Evolutionary conservation across 1,140 invertebrate species (phyloP), one percentile per base, ranked within the genome.

Genomic region (Penaeus japonicus): DNA sequence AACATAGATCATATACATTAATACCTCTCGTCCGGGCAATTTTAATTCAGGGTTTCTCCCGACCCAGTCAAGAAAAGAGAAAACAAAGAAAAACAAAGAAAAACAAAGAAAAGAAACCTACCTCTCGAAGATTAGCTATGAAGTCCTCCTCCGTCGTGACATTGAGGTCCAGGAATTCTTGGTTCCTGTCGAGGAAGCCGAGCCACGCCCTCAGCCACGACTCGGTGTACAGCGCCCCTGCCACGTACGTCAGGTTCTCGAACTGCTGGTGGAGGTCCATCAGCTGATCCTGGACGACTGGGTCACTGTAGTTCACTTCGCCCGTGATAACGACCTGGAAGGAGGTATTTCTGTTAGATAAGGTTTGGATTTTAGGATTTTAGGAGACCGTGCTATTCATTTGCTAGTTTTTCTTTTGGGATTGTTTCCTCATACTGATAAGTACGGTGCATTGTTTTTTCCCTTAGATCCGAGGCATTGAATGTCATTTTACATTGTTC

Each of bases 201-300:
- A 97, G 92, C 91, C 97, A 99, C 54, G 95, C 95, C 84, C 97
- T 93, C 2, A 99, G 92, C 98, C 98, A 99, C 0, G 97, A 98
- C 92, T 98, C 97, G 0, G 97, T 97, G 91, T 97, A 97, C 22
- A 90, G 65, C 94, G 3, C 95, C 95, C 92, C 93, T 27, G 93
- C 93, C 47, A 98, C 96, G 92, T 96, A 98, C 0, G 95, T 94
- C 0, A 96, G 96, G 77, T 95, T 95, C 92, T 98, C 97, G 89
- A 99, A 94, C 27, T 94, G 94, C 81, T 95, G 94, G 0, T 97
- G 96, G 54, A 99, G 92, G 53, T 95, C 94, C 92, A 98, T 96
- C 32, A 99, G 94, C 92, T 96, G 94, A 18, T 94, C 91, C 92
- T 98, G 97, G 0, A 97, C 94, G 73, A 93, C 91, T 1, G 95